Conservation (phyloP, 2,888 invertebrate genomes). For the Agelastica alni region DNA sequence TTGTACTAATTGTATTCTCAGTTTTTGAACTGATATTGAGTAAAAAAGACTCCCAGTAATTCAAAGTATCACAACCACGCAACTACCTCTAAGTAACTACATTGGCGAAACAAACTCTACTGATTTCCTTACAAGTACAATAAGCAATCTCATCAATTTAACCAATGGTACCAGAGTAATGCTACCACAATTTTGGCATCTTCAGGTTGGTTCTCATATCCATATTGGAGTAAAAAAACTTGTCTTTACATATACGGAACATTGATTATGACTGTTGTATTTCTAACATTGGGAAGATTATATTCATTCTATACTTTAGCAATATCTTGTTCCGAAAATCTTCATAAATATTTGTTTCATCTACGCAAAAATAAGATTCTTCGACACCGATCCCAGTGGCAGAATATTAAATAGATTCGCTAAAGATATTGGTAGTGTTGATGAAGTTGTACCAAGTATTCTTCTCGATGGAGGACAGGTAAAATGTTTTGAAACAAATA, state of each 20-base stretch:
- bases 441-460: constrained; percentile 55
- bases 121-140: not conserved
- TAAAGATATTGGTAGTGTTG: constrained; percentile 65
- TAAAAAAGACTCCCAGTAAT: constrained; percentile 33
- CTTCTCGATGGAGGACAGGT: constrained; percentile 28
- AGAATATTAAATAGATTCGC: constrained; percentile 68
- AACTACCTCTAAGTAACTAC: not conserved
- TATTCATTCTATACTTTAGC: constrained; percentile 72
- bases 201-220: not conserved
- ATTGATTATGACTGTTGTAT: constrained; percentile 59
- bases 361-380: constrained; percentile 65
- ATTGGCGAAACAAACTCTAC: not conserved
- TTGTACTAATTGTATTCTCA: constrained; percentile 73
- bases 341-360: constrained; percentile 60
- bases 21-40: constrained; percentile 64
- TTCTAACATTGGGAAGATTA: constrained; percentile 66
- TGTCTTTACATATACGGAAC: constrained; percentile 66
- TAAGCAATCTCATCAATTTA: not conserved
- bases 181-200: not conserved
- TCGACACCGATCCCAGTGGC: constrained; percentile 66
- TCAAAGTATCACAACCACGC: not conserved
- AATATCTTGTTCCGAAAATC: constrained; percentile 64
- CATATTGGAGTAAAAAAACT: constrained; percentile 47
- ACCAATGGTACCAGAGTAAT: not conserved
- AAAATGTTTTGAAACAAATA: too few species aligned